A percentile compares a stretch with the other conserved stretches of the same genome.
phyloP scores from a whole-genome alignment of 2,113 vertebrate genomes.

The Nothobranchius furzeri region DNA sequence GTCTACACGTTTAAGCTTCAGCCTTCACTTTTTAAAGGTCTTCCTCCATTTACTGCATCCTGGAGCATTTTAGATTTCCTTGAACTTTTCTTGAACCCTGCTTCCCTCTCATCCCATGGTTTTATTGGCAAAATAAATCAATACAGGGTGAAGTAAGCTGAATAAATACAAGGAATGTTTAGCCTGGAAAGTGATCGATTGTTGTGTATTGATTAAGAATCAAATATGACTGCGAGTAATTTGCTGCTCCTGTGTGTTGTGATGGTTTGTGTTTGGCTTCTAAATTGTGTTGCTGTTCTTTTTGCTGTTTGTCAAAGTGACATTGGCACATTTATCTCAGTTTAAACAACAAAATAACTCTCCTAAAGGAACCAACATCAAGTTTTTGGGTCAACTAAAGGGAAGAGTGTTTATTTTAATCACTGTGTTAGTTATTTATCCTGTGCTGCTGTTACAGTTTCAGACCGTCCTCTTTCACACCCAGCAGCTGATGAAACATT shows the following conservation, averaged over 20 bases:
- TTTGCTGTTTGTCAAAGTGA: too few relatives aligned
- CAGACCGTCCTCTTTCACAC: slow-evolving; percentile 13
- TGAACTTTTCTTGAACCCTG: slow-evolving; percentile 1
- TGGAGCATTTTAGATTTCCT: not conserved
- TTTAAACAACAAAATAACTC: not conserved
- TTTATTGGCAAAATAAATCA: slow-evolving; percentile 36
- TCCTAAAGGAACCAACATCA: not conserved
- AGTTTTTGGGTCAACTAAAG: not conserved
- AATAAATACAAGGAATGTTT: slow-evolving; percentile 60
- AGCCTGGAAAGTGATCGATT: slow-evolving; percentile 43
- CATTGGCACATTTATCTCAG: not conserved
- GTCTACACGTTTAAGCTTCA: slow-evolving; percentile 13
- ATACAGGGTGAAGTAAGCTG: slow-evolving; percentile 29
- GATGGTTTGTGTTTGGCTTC: slow-evolving; percentile 16
- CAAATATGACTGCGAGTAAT: slow-evolving; percentile 50
- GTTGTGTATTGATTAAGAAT: slow-evolving; percentile 63
- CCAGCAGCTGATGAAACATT: slow-evolving; percentile 34
- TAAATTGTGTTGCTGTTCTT: not conserved
- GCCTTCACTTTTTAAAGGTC: not conserved
- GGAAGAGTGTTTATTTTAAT: not conserved
- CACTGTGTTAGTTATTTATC: not conserved
- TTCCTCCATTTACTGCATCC: not conserved
- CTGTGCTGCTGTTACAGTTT: slow-evolving; percentile 1
- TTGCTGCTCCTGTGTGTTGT: slow-evolving; percentile 32
- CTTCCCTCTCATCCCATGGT: slow-evolving; percentile 10